A percentile compares a stretch with the other conserved stretches of the same genome.
phyloP scores from a whole-genome alignment of 2,113 vertebrate species.

The Laticauda colubrina region DNA sequence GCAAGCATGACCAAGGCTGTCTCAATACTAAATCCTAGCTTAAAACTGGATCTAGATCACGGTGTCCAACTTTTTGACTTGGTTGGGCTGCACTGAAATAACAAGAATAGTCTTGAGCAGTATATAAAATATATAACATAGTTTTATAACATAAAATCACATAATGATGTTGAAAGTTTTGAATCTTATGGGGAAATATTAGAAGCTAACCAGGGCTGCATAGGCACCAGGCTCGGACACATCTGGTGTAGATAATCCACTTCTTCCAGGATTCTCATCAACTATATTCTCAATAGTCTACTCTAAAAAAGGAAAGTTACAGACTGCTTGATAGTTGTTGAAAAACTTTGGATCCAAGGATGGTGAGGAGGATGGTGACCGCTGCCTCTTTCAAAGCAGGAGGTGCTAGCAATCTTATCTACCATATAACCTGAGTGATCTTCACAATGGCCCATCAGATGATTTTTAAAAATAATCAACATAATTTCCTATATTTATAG shows the following conservation, averaged over 20 bases:
- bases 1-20: background rate
- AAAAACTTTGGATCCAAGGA: background rate
- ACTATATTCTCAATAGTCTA: background rate
- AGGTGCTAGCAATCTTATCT: background rate
- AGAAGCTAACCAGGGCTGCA: background rate
- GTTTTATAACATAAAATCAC: background rate
- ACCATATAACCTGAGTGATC: background rate
- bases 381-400: background rate
- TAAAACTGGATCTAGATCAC: background rate
- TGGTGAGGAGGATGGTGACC: background rate
- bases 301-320: background rate
- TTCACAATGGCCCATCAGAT: background rate
- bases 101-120: background rate
- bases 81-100: background rate
- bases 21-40: background rate
- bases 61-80: background rate
- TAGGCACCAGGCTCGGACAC: background rate
- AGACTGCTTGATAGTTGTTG: background rate
- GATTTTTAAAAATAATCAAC: background rate
- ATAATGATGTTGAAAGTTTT: background rate
- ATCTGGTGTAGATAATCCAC: background rate
- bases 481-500: background rate
- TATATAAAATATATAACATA: background rate
- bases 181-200: background rate
- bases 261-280: background rate